A percentile compares a stretch with the other conserved stretches of the same genome.
These are phyloP conservation scores for Parauchenoglanis ngamensis DNA, from an alignment of 2,797 vertebrate genomes.

Conservation along the genomic window DNA sequence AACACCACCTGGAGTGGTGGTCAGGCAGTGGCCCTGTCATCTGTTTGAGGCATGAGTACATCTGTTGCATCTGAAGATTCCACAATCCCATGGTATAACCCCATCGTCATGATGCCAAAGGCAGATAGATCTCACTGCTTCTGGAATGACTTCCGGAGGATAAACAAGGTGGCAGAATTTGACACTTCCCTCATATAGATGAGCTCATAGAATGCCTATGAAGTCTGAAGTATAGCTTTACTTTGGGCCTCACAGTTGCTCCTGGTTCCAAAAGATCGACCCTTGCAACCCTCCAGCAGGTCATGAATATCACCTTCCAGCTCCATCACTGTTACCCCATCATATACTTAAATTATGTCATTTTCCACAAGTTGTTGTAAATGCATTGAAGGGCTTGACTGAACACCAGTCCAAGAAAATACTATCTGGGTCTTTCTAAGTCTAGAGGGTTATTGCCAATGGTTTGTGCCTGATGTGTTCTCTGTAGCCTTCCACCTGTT, in stretches of 20 bases:
- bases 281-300: not conserved
- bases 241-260: not conserved
- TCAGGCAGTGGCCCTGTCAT: not conserved
- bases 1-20: not conserved
- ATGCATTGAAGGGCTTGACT: not conserved
- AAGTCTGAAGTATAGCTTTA: not conserved
- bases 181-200: not conserved
- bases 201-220: not conserved
- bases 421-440: not conserved
- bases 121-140: not conserved
- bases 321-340: not conserved
- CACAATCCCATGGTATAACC: not conserved
- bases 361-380: not conserved
- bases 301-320: not conserved
- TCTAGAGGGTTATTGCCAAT: not conserved
- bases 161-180: constrained; percentile 15
- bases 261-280: not conserved
- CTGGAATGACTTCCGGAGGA: not conserved
- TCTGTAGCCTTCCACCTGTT: not conserved
- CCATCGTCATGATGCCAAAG: not conserved
- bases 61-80: not conserved
- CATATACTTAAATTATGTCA: too few species aligned
- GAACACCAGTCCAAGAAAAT: not conserved
- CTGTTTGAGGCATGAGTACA: not conserved
- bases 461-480: not conserved